These are phyloP conservation scores for Cremastobaeus sp. DNA, from an alignment of 2,888 invertebrate species.

Conservation along the genomic window DNA sequence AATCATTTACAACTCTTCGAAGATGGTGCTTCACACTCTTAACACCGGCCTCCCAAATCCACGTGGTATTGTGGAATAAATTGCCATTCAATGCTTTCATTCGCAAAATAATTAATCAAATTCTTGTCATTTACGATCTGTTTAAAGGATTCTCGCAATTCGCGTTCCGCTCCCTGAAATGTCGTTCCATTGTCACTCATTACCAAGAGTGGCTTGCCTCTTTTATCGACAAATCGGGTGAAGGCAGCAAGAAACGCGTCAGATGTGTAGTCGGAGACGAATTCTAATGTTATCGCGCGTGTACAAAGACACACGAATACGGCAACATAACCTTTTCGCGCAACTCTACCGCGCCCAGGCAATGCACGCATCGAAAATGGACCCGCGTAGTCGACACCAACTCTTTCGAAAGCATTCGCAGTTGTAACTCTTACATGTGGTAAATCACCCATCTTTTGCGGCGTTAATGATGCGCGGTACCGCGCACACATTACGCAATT, in stretches of 20 bases:
- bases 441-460: background rate
- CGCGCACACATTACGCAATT: background rate
- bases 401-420: background rate
- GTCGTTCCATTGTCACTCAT: background rate
- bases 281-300: background rate
- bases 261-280: background rate
- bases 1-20: too few species aligned
- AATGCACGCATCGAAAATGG: background rate
- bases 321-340: background rate
- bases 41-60: too few species aligned
- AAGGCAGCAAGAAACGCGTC: background rate
- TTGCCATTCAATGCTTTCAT: too few species aligned
- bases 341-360: background rate
- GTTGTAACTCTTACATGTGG: background rate
- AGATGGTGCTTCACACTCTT: too few species aligned
- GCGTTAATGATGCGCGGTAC: background rate
- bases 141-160: background rate
- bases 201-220: background rate
- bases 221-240: background rate
- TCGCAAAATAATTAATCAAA: too few species aligned
- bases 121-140: background rate
- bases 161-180: background rate
- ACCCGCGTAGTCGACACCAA: constrained; percentile 2
- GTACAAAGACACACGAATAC: background rate
- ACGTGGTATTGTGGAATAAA: too few species aligned